Evolutionary conservation across 2,797 vertebrate genomes (phyloP).

Genomic region (Gymnoscopelus microlampas): DNA sequence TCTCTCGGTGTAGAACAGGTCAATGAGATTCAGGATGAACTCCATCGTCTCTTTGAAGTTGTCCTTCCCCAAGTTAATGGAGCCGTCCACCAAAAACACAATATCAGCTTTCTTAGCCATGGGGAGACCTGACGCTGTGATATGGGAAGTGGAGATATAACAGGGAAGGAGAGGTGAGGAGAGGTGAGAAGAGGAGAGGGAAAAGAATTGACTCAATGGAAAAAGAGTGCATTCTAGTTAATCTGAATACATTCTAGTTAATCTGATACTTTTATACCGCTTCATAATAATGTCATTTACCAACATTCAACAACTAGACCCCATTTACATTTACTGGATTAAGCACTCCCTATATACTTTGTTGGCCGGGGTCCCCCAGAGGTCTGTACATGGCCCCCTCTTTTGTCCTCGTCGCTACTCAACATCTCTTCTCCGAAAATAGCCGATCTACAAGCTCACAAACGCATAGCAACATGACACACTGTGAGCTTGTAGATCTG

Average conservation of each 20-base stretch:
- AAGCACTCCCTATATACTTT: too few species aligned
- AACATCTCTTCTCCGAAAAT: too few species aligned
- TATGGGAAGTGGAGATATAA: constrained; percentile 2
- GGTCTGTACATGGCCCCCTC: too few species aligned
- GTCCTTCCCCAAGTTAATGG: constrained; percentile 89
- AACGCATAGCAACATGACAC: too few species aligned
- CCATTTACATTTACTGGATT: too few species aligned
- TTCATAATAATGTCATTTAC: constrained; percentile 3
- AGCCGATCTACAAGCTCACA: too few species aligned
- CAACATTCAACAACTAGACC: not conserved
- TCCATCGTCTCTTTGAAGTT: constrained; percentile 87
- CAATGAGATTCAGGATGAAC: constrained; percentile 87
- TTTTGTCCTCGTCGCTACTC: too few species aligned
- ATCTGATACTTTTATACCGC: not conserved
- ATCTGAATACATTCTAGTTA: not conserved
- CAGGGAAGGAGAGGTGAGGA: constrained; percentile 1
- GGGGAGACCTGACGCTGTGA: constrained; percentile 31
- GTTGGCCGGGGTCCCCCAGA: too few species aligned
- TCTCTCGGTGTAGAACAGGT: constrained; percentile 84
- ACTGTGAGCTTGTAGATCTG: too few species aligned
- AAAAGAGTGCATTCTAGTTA: not conserved
- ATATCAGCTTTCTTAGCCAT: constrained; percentile 86
- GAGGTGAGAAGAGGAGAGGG: constrained; percentile 1
- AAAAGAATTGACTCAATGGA: not conserved
- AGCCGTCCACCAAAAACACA: constrained; percentile 95